These are phyloP conservation scores for Cybosia mesomella DNA, from an alignment of 2,888 invertebrate species.

Conservation along the genomic window DNA sequence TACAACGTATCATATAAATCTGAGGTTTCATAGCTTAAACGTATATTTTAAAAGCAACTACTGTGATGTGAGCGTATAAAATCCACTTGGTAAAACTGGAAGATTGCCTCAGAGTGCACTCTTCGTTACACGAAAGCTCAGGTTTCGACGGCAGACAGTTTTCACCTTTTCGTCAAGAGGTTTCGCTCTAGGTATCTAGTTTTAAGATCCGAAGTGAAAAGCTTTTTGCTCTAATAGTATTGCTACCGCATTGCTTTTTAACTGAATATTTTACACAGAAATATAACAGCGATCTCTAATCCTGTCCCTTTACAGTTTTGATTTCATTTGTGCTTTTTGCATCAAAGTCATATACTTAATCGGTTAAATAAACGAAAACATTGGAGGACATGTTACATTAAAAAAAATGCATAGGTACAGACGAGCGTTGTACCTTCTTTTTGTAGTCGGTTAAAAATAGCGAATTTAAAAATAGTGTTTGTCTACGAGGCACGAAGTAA, in stretches of 20 bases:
- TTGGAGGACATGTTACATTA: too few relatives aligned
- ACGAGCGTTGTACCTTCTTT: too few relatives aligned
- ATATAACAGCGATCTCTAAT: conserved; percentile 38
- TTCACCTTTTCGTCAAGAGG: conserved; percentile 38
- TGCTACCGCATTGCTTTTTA: conserved; percentile 41
- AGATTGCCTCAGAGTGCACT: conserved; percentile 51
- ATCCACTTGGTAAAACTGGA: conserved; percentile 30
- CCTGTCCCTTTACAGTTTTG: conserved; percentile 39
- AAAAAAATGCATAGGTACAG: too few relatives aligned
- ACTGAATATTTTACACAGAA: conserved; percentile 33
- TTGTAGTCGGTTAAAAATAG: too few relatives aligned
- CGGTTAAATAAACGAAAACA: conserved; percentile 13
- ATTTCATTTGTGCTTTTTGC: conserved; percentile 32
- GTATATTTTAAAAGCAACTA: conserved; percentile 8
- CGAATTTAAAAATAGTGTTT: conserved; percentile 26
- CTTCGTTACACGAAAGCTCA: conserved; percentile 44
- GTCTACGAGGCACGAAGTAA: conserved; percentile 34
- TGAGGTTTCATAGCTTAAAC: conserved; percentile 27
- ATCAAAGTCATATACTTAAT: conserved; percentile 31
- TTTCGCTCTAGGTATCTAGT: conserved; percentile 35
- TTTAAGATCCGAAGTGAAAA: conserved; percentile 45
- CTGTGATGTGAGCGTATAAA: conserved; percentile 20
- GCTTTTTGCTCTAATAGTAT: conserved; percentile 47
- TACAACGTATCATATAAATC: conserved; percentile 20
- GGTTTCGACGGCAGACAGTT: conserved; percentile 40